These are phyloP conservation scores for Dryobotodes eremita DNA, from an alignment of 2,888 invertebrate species.

Conservation along the genomic window DNA sequence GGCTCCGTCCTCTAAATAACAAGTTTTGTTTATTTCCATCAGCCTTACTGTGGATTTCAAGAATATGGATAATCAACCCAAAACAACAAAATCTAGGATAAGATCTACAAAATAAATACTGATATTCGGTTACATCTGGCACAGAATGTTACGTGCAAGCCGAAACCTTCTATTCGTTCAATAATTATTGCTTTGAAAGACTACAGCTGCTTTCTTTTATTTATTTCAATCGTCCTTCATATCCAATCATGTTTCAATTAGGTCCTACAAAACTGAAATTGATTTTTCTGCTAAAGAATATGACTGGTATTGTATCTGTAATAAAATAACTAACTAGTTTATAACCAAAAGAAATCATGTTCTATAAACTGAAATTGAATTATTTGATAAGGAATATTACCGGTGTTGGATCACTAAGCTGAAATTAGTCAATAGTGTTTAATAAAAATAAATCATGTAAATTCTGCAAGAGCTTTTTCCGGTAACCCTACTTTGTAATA, in stretches of 20 bases:
- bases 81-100: neutral
- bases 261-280: conserved; percentile 4
- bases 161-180: conserved; percentile 9
- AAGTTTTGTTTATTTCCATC: neutral
- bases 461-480: neutral
- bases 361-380: neutral
- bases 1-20: neutral
- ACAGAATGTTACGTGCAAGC: conserved; percentile 1
- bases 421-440: no score
- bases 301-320: neutral
- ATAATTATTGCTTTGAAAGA: conserved; percentile 21
- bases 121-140: conserved; percentile 35
- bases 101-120: neutral
- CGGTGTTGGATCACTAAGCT: no score
- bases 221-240: conserved; percentile 9
- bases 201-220: conserved; percentile 7
- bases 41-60: neutral
- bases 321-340: neutral
- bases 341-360: neutral
- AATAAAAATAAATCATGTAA: neutral
- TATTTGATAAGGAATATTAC: neutral
- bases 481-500: neutral
- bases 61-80: neutral
- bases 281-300: conserved; percentile 4
- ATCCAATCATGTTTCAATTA: conserved; percentile 27